Evolutionary conservation across 2,888 invertebrate species (phyloP), one percentile per base, ranked within the genome.

Genomic region (Hydriomena furcata): DNA sequence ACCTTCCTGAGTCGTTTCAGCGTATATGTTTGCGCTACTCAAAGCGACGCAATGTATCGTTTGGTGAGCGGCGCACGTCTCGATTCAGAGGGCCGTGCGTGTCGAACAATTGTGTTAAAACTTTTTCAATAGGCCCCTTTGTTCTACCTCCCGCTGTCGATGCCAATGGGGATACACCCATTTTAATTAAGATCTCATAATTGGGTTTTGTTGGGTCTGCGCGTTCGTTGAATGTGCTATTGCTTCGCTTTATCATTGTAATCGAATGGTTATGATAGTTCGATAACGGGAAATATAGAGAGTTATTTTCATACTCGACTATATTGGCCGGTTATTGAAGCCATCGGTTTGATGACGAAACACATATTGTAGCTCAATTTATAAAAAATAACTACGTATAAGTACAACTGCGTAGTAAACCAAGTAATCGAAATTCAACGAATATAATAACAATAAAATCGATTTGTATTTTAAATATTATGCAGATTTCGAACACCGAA

Each of bases 41-140:
- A 13, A n/a, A 5, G 31, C 31, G n/a, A 6, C 7, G 24, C 1
- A 31, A 41, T 31, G 21, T 38, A 47, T 40, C 34, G 44, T 49
- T 52, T 41, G 42, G 41, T 30, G 40, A 24, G 40, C 52, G 31
- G 37, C 47, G 41, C 50, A 53, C 51, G 48, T 45, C 47, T 44
- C 37, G 24, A 13, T 25, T n/a, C 37, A 36, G 42, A 44, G 43
- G 43, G 40, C 30, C 34, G 7, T 53, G 44, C 42, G 52, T 44
- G 47, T 36, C 36, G 52, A 54, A 42, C 58, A 71, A 75, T 76
- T 40, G 17, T 73, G 76, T 75, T 74, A 66, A 73, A 76, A 76
- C 69, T 76, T 77, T 78, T 79, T 74, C 71, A 73, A 77, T 76
- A 68, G 36, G 35, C n/a, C n/a, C 52, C 46, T 46, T 53, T 55